A percentile compares a stretch with the other conserved stretches of the same genome.
Conservation (phyloP, 2,888 invertebrate species). For the Drosophila sordidapex region DNA sequence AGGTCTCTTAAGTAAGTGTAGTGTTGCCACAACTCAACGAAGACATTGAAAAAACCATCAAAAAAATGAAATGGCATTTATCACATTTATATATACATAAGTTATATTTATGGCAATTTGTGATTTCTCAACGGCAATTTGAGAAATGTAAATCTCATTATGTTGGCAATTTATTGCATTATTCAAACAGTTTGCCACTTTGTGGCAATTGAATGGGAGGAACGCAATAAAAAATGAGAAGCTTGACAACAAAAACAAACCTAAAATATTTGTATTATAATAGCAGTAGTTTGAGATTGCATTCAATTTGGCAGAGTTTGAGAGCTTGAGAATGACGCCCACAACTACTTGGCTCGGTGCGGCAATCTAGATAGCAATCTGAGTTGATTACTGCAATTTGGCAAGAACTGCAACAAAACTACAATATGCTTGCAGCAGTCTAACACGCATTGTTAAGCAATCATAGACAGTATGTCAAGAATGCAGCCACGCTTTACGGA, state of each 20-base stretch:
- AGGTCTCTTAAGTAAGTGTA: not conserved
- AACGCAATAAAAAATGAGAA: not conserved
- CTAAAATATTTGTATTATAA: not conserved
- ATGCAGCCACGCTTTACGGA: slow-evolving; percentile 24
- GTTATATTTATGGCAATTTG: not conserved
- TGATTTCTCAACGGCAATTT: not conserved
- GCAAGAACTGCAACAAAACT: not conserved
- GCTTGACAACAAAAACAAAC: too few species aligned
- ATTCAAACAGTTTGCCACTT: not conserved
- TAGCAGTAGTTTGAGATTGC: not conserved
- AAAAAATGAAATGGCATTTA: not conserved
- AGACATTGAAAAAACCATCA: not conserved
- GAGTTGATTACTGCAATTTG: not conserved
- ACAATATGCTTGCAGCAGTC: slow-evolving; percentile 20
- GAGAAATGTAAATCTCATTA: not conserved
- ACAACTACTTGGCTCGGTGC: not conserved
- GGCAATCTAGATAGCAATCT: not conserved
- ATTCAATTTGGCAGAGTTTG: not conserved
- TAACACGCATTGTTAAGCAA: slow-evolving; percentile 59
- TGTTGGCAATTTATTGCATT: not conserved
- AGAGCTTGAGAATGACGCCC: not conserved
- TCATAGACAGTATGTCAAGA: slow-evolving; percentile 21
- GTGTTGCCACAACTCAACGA: not conserved
- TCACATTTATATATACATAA: not conserved
- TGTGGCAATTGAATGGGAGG: not conserved